phyloP scores from a whole-genome alignment of 2,888 invertebrate genomes.

The Ptilodon capucinus region DNA sequence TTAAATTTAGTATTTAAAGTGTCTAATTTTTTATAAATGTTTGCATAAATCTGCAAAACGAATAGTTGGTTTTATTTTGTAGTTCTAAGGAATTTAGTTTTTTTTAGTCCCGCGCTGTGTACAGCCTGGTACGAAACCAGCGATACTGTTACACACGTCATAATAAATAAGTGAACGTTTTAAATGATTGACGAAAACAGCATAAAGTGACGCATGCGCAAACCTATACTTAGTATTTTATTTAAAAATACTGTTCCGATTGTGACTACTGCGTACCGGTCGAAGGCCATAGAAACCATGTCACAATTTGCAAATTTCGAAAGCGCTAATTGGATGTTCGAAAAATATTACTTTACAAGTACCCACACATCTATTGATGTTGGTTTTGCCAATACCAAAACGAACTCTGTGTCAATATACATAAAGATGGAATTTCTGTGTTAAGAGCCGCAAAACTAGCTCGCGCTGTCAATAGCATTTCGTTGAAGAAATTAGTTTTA shows the following conservation, averaged over 20 bases:
- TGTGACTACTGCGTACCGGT: slow-evolving; percentile 20
- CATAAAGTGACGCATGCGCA: not conserved
- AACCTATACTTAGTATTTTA: not conserved
- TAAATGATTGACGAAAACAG: not conserved
- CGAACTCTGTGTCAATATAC: too few species aligned
- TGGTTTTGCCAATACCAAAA: too few species aligned
- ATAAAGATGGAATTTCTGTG: too few species aligned
- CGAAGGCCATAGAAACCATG: slow-evolving; percentile 35
- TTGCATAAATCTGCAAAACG: not conserved
- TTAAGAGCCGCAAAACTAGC: too few species aligned
- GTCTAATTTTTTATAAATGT: not conserved
- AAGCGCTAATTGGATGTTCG: slow-evolving; percentile 7
- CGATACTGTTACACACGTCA: not conserved
- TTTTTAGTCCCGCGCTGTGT: not conserved
- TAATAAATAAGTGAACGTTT: not conserved
- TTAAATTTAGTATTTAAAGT: not conserved
- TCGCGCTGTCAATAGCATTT: too few species aligned
- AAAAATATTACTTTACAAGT: not conserved
- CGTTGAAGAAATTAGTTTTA: too few species aligned
- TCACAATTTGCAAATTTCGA: slow-evolving; percentile 25
- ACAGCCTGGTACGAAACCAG: not conserved
- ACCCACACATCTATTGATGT: too few species aligned
- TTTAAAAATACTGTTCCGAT: not conserved
- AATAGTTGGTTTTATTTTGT: not conserved
- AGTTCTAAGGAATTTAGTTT: too few species aligned